These are phyloP conservation scores for Apis laboriosa DNA, from an alignment of 1,140 invertebrate genomes.

Conservation along the genomic window DNA sequence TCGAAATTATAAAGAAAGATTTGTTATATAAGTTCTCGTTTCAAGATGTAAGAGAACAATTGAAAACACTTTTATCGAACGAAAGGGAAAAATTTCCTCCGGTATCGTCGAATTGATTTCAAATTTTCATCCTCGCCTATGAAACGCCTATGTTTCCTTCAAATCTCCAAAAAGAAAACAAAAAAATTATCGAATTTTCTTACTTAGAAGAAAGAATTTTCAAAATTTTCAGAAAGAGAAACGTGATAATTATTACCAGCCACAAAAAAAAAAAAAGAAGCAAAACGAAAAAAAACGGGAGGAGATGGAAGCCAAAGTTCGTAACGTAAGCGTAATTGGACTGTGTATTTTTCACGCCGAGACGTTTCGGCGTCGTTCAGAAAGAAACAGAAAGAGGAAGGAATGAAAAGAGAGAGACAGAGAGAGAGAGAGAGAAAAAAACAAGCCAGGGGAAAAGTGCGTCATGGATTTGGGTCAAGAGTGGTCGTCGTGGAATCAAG, in stretches of 20 bases:
- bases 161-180: too few species aligned
- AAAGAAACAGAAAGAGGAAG: too few species aligned
- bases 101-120: too few species aligned
- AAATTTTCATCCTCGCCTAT: too few species aligned
- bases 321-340: neutral
- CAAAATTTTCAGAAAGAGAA: too few species aligned
- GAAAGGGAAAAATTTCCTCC: too few species aligned
- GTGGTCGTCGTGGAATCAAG: conserved; percentile 39
- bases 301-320: neutral
- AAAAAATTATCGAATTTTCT: too few species aligned
- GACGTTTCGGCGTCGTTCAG: conserved; percentile 15
- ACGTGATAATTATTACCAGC: neutral
- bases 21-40: too few species aligned
- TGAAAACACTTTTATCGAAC: too few species aligned
- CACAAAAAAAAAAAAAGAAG: neutral
- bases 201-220: too few species aligned
- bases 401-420: neutral
- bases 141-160: too few species aligned
- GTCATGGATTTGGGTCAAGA: conserved; percentile 55
- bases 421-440: neutral
- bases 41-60: neutral
- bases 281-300: neutral
- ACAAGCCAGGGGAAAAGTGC: conserved; percentile 28
- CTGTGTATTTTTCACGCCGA: neutral
- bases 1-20: too few species aligned